These are phyloP conservation scores for Omphaloscelis lunosa DNA, from an alignment of 2,888 invertebrate genomes.

Conservation along the genomic window DNA sequence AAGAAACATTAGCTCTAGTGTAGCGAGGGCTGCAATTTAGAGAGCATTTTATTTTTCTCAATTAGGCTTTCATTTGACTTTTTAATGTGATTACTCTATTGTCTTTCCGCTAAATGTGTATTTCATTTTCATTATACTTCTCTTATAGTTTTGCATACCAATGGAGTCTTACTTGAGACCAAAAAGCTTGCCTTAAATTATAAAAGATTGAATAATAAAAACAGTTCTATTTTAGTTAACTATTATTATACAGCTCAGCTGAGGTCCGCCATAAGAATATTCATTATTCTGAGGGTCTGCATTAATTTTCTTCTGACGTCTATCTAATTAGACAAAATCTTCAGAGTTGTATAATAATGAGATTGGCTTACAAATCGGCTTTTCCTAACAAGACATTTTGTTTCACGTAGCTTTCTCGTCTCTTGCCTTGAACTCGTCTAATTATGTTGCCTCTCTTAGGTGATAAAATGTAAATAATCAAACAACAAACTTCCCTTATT, in stretches of 20 bases:
- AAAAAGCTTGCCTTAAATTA: not conserved
- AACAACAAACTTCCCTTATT: conserved; percentile 45
- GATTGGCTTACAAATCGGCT: conserved; percentile 53
- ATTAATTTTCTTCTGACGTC: conserved; percentile 38
- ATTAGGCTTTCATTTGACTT: not conserved
- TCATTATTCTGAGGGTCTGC: conserved; percentile 30
- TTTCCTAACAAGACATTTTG: conserved; percentile 45
- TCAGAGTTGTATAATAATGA: conserved; percentile 43
- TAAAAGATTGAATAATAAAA: conserved; percentile 1
- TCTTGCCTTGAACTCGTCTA: conserved; percentile 35
- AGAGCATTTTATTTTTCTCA: not conserved
- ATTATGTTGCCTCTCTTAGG: conserved; percentile 39
- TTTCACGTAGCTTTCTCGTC: conserved; percentile 24
- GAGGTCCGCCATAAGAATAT: conserved; percentile 15
- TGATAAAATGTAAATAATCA: conserved; percentile 50
- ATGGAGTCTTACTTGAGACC: too few species aligned
- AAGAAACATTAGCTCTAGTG: conserved; percentile 21
- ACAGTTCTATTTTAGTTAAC: not conserved
- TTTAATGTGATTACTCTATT: not conserved
- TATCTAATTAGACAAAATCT: conserved; percentile 43
- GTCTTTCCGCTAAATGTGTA: not conserved
- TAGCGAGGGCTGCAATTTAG: conserved; percentile 4
- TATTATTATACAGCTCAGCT: not conserved
- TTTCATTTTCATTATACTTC: not conserved
- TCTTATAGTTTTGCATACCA: not conserved